Conservation (phyloP, 2,888 invertebrate genomes). For the Protula sp. region DNA sequence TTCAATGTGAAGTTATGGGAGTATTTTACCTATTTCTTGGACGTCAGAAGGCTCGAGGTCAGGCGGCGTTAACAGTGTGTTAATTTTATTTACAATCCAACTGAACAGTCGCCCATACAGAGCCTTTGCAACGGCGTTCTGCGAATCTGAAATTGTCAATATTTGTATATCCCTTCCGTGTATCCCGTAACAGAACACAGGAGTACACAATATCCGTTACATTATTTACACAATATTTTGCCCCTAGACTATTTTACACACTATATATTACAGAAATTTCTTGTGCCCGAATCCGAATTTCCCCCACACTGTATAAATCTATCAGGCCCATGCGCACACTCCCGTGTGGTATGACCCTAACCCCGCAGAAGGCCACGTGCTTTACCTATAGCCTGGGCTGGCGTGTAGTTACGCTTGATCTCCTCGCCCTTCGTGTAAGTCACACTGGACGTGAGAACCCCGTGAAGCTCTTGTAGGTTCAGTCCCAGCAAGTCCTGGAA, state of each 20-base stretch:
- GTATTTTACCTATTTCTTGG: neutral
- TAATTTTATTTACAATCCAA: constrained; percentile 56
- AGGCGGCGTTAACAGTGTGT: constrained; percentile 50
- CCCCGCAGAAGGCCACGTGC: too few relatives aligned
- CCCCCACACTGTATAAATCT: too few relatives aligned
- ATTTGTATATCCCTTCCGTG: too few relatives aligned
- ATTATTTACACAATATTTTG: too few relatives aligned
- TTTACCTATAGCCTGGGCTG: constrained; percentile 15
- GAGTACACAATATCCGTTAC: too few relatives aligned
- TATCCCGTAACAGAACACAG: too few relatives aligned
- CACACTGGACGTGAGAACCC: constrained; percentile 38
- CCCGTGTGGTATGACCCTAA: too few relatives aligned
- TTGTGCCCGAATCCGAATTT: too few relatives aligned
- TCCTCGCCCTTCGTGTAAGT: constrained; percentile 45
- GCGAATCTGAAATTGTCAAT: constrained; percentile 32
- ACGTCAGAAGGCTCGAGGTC: neutral
- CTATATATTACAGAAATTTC: too few relatives aligned
- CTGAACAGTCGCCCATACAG: constrained; percentile 56
- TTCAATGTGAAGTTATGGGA: too few relatives aligned
- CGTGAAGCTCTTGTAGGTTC: constrained; percentile 34
- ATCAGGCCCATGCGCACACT: too few relatives aligned
- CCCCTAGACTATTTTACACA: too few relatives aligned
- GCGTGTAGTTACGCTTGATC: constrained; percentile 41
- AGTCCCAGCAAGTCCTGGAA: constrained; percentile 37
- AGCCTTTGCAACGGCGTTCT: constrained; percentile 55